Evolutionary conservation across 2,888 invertebrate species (phyloP), one percentile per base, ranked within the genome.

Genomic region (Neoascia interrupta): DNA sequence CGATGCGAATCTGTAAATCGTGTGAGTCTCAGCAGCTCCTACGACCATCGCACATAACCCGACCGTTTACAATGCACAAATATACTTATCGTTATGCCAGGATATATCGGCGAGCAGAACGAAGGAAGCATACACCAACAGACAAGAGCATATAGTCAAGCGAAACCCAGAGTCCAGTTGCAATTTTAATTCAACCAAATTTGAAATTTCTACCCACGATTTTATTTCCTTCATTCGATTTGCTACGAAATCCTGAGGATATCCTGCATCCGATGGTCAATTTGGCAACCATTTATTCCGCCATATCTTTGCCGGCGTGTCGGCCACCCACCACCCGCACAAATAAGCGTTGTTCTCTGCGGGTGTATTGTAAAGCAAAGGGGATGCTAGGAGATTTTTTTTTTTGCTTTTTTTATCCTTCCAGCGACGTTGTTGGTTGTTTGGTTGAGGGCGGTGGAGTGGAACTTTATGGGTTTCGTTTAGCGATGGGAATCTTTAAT

Each of bases 261-360:
- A 73, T 79, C 79, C 79, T 79, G 79, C 73, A 79, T 79, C 73
- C 79, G 68, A 79, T 79, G 79, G 79, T 79, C 79, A 79, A 79
- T 79, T 79, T 79, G 73, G 79, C 79, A 68, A 73, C 66, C 79
- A 79, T 79, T 79, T 73, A 72, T 73, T 79, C 79, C 73, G 73
- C 60, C 73, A 53, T 72, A 76, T 76, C 76, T 60, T 72, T 63
- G 58, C 63, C 41, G 63, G 4, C 31, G 5, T 4, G 8, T 8
- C 8, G 8, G 41, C 15, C 19, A 10, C 19, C 31, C 8, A 13
- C 31, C 34, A 45, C 45, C 51, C 5, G 8, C 26, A 26, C 36
- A 45, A 47, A 6, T 8, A 49, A 19, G 18, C 19, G 36, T 5
- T 19, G 5, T 31, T 15, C n/a, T n/a, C n/a, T n/a, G n/a, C n/a